These are phyloP conservation scores for Dasypolia templi DNA, from an alignment of 2,888 invertebrate species.

Conservation along the genomic window DNA sequence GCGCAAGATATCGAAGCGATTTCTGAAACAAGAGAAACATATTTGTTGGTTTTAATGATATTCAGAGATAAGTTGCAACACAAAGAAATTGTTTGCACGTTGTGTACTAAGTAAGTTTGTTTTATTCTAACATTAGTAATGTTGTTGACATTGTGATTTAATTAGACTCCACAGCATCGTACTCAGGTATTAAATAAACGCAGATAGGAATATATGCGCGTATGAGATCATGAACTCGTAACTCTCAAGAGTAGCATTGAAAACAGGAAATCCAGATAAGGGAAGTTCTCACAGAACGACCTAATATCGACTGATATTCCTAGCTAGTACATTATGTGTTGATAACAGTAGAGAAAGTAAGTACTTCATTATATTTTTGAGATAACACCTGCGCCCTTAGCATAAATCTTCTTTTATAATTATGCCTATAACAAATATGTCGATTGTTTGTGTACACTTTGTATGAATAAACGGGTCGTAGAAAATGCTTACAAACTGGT, in stretches of 20 bases:
- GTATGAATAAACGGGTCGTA: conserved; percentile 20
- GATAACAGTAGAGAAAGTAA: conserved; percentile 72
- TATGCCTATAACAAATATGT: conserved; percentile 35
- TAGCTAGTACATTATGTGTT: conserved; percentile 63
- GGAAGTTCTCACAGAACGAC: conserved; percentile 69
- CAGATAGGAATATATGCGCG: conserved; percentile 27
- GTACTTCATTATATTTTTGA: conserved; percentile 74
- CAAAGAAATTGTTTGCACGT: conserved; percentile 62
- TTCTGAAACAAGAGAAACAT: conserved; percentile 87
- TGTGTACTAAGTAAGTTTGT: conserved; percentile 21
- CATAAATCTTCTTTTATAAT: conserved; percentile 78
- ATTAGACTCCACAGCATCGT: conserved; percentile 41
- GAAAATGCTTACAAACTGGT: conserved; percentile 20
- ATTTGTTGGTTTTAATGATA: conserved; percentile 66
- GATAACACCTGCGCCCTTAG: conserved; percentile 80
- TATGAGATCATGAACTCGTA: conserved; percentile 57
- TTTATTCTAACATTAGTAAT: conserved; percentile 54
- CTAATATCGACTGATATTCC: conserved; percentile 46
- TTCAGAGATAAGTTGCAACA: conserved; percentile 70
- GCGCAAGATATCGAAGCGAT: conserved; percentile 87
- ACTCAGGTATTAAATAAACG: conserved; percentile 44
- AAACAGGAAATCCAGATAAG: conserved; percentile 76
- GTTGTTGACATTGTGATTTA: conserved; percentile 53
- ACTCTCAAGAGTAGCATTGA: conserved; percentile 57
- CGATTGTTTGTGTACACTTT: conserved; percentile 39